phyloP scores from a whole-genome alignment of 2,113 vertebrate genomes.

The Aptenodytes forsteri region DNA sequence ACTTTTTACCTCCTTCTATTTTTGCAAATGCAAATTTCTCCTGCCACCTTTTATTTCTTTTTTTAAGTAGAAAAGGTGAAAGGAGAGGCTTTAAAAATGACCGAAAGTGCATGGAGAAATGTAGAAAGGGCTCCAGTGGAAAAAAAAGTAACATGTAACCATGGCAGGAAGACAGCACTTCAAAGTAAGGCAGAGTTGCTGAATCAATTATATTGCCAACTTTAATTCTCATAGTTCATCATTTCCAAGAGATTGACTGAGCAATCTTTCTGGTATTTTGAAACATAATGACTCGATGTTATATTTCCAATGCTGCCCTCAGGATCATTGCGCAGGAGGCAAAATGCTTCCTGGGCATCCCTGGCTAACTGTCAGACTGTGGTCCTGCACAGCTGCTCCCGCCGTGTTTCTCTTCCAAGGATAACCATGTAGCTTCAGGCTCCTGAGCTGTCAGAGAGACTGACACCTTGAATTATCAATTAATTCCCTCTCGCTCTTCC shows the following conservation, averaged over 20 bases:
- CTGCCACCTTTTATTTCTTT: neutral
- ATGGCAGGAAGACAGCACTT: neutral
- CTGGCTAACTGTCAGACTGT: neutral
- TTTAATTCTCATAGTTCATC: neutral
- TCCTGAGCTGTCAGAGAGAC: neutral
- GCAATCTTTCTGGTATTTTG: neutral
- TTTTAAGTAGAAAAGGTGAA: neutral
- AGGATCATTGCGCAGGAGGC: neutral
- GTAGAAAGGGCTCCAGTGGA: neutral
- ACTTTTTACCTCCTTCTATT: neutral
- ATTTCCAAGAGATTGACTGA: neutral
- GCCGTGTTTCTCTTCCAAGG: neutral
- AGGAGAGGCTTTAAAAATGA: neutral
- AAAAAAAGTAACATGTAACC: neutral
- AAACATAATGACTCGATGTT: neutral
- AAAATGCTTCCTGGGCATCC: neutral
- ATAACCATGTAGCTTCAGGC: neutral
- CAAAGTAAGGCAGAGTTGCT: neutral
- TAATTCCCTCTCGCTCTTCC: neutral
- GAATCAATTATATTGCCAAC: neutral
- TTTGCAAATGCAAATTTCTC: neutral
- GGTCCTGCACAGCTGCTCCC: fast-evolving
- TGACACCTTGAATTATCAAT: neutral
- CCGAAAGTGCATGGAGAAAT: neutral
- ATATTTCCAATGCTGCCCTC: neutral